Base-by-base conservation (phyloP, 2,113 vertebrate species). In the Trachemys scripta region DNA sequence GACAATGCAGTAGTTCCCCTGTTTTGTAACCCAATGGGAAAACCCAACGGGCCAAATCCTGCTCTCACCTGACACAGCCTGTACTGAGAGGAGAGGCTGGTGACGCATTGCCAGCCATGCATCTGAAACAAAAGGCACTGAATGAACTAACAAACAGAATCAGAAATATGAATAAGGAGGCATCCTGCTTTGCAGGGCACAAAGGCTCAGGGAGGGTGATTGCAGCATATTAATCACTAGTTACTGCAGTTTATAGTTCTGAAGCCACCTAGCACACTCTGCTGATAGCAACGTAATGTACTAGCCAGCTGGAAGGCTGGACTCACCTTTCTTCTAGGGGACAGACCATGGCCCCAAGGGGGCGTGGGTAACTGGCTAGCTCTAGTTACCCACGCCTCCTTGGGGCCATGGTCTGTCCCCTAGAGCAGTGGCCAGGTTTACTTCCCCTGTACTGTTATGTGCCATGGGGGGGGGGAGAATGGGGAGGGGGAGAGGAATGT, bases 391-490 rank as follows among this genome's bases (percentile, higher is more conserved):
- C 51, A 25, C 17, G 22, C 6, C 5, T n/a, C 51, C 7, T 27
- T 14, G 50, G 45, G 49, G 62, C 5, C 24, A 17, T 16, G 25
- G 3, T 29, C 8, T 78, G 42, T 45, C 12, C 24, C 25, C 25
- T 72, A 57, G 62, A 81, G 31, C 2, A 0, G 84, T n/a, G 81
- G 79, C 81, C 84, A 81, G 12, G 91, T 38, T 8, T 76, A 16
- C 16, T 6, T 12, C 22, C 85, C 78, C 80, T 38, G 80, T 49
- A 10, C 0, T 0, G 51, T 84, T 65, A 4, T 1, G 78, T 56
- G 54, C 84, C 76, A n/a, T 16, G 12, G 72, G 42, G 42, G 24
- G 22, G 16, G n/a, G 35, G 4, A 38, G 38, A 38, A n/a, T 16
- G 12, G 72, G 42, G 42, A 24, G 0, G 31, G 11, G 22, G 35